phyloP scores from a whole-genome alignment of 2,797 vertebrate genomes.

The Myiotriccus ornatus region DNA sequence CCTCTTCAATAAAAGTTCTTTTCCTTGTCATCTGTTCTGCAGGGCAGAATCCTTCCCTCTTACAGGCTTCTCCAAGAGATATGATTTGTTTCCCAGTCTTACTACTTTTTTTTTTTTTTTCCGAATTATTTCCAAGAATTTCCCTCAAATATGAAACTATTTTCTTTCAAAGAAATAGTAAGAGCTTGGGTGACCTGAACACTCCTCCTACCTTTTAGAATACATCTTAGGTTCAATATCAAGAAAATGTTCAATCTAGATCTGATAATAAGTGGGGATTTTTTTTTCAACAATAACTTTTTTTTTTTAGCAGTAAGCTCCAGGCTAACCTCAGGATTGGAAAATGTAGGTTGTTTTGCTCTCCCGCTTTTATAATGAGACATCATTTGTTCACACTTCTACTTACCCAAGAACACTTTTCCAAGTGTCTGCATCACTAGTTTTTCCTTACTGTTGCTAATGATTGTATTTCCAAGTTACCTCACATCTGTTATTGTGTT shows the following conservation, averaged over 20 bases:
- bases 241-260: not conserved
- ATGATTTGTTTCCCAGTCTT: not conserved
- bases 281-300: not conserved
- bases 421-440: not conserved
- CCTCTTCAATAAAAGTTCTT: not conserved
- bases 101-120: not conserved
- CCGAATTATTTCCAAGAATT: not conserved
- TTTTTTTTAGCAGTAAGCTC: not conserved
- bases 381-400: not conserved
- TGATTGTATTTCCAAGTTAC: not conserved
- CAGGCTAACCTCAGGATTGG: not conserved
- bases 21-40: not conserved
- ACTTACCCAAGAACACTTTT: not conserved
- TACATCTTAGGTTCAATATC: not conserved
- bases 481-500: not conserved
- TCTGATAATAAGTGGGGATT: not conserved
- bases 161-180: not conserved
- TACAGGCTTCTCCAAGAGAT: not conserved
- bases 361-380: not conserved
- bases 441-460: not conserved
- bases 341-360: not conserved
- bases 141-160: not conserved
- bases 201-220: not conserved
- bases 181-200: not conserved
- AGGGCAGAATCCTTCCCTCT: not conserved